These are phyloP conservation scores for Promerops cafer DNA, from an alignment of 2,113 vertebrate species.

Conservation along the genomic window DNA sequence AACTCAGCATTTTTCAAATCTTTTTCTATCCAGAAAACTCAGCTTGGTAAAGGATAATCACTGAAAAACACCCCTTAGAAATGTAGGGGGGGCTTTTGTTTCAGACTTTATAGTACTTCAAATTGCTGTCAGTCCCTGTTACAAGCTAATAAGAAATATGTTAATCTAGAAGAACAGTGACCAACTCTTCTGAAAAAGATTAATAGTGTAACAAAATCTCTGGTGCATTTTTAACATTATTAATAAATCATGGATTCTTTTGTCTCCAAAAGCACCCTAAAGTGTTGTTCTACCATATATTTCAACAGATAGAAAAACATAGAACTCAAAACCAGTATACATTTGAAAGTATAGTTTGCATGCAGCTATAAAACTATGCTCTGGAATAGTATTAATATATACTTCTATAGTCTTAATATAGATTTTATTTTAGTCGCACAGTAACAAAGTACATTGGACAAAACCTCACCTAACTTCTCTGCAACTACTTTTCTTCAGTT, in stretches of 20 bases:
- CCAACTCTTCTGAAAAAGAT: not conserved
- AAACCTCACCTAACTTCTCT: not conserved
- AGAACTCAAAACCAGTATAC: not conserved
- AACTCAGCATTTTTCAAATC: conserved; percentile 8
- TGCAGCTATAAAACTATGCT: not conserved
- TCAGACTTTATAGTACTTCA: not conserved
- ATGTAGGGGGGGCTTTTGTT: not conserved
- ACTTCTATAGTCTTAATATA: not conserved
- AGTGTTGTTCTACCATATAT: not conserved
- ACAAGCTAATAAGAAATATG: not conserved
- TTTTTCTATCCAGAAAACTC: not conserved
- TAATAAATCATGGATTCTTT: not conserved
- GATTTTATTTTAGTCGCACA: not conserved
- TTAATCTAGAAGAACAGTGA: not conserved
- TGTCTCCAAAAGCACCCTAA: not conserved
- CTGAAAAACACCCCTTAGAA: not conserved
- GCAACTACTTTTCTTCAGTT: not conserved
- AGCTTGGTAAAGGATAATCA: conserved; percentile 14
- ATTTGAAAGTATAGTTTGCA: not conserved
- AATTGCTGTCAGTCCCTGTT: not conserved
- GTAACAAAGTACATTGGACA: not conserved
- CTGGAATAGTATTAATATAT: not conserved
- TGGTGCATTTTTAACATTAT: not conserved
- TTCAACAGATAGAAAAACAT: not conserved
- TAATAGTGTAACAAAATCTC: not conserved